These are phyloP conservation scores for Tokudaia tokunoshimensis DNA, from an alignment of 2,797 vertebrate genomes.

Conservation along the genomic window DNA sequence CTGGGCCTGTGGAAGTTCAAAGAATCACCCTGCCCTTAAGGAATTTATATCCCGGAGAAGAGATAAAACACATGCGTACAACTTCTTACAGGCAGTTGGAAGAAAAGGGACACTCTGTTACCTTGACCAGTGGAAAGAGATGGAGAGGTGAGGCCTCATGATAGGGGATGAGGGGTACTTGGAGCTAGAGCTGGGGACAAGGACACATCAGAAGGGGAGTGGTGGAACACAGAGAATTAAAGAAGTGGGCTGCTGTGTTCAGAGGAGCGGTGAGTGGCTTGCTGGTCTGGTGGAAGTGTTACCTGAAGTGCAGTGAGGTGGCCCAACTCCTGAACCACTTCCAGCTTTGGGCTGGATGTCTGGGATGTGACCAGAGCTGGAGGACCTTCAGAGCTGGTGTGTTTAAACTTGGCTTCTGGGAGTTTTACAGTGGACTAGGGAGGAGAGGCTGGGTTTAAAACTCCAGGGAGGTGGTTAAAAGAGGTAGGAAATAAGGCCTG, in stretches of 20 bases:
- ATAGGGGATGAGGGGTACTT: not conserved
- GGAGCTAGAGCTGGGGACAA: not conserved
- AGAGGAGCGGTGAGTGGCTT: not conserved
- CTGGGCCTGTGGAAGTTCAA: not conserved
- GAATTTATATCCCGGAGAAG: conserved; percentile 11
- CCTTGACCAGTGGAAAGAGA: not conserved
- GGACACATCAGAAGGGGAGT: not conserved
- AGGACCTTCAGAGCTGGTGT: not conserved
- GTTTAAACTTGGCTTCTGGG: conserved; percentile 29
- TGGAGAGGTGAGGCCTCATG: not conserved
- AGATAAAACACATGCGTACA: not conserved
- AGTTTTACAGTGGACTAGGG: conserved; percentile 5
- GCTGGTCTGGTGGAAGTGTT: not conserved
- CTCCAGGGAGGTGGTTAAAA: not conserved
- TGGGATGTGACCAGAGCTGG: not conserved
- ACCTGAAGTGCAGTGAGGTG: not conserved
- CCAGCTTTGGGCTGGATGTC: not conserved
- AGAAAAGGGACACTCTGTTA: not conserved
- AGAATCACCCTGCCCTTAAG: not conserved
- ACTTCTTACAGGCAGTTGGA: not conserved
- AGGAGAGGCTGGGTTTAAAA: conserved; percentile 12
- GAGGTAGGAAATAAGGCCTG: not conserved
- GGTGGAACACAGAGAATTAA: not conserved
- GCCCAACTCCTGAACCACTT: not conserved
- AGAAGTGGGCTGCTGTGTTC: not conserved